Percentiles rank a stretch among this genome's conserved stretches.
Conservation (phyloP, 2,888 invertebrate species). For the Hypsopygia costalis region DNA sequence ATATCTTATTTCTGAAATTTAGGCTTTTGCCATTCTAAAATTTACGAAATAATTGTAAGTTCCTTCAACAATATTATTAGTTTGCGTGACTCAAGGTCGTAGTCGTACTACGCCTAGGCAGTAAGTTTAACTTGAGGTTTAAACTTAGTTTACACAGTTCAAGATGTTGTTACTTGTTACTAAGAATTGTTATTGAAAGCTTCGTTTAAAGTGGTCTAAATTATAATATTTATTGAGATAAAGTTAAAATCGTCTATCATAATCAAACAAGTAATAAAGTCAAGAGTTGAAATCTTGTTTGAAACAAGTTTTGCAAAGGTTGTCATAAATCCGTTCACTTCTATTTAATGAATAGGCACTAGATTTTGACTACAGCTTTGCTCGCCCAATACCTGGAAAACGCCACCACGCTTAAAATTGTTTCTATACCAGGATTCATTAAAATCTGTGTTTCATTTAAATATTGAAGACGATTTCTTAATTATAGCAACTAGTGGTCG, state of each 20-base stretch:
- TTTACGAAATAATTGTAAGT: conserved; percentile 10
- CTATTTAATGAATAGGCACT: no score
- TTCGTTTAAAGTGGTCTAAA: not conserved
- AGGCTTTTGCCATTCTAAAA: not conserved
- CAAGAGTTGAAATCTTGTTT: not conserved
- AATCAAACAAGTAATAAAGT: conserved; percentile 2
- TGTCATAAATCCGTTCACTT: no score
- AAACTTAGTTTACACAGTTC: conserved; percentile 5
- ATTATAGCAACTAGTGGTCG: no score
- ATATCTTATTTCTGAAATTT: no score
- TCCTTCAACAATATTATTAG: conserved; percentile 4
- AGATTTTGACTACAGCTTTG: no score
- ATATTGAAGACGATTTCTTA: no score
- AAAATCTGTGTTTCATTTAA: no score
- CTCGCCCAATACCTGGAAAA: no score
- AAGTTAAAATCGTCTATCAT: conserved; percentile 2
- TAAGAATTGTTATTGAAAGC: conserved; percentile 4
- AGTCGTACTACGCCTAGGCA: conserved; percentile 1
- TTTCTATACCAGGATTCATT: no score
- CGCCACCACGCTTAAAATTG: no score
- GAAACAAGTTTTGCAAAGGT: no score
- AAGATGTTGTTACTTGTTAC: not conserved
- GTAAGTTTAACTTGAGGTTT: conserved; percentile 4
- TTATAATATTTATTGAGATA: conserved; percentile 1
- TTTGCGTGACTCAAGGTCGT: conserved; percentile 8